Conservation (phyloP, 2,113 vertebrate species). For the Anarhynchus alexandrinus region DNA sequence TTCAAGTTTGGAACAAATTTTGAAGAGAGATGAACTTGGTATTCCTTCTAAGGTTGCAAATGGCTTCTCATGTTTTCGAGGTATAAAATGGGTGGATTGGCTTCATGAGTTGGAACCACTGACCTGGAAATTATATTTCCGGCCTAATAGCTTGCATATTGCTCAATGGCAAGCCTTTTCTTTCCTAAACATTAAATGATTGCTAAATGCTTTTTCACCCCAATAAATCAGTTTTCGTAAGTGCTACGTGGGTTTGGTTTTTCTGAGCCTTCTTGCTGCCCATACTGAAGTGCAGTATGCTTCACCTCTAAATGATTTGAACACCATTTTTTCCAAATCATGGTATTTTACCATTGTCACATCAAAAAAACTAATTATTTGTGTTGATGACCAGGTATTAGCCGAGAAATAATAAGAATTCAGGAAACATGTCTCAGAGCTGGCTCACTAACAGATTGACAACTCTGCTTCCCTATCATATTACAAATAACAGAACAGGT, state of each 20-base stretch:
- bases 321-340: not conserved
- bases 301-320: not conserved
- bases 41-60: not conserved
- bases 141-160: not conserved
- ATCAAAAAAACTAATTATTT: not conserved
- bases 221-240: rapidly evolving
- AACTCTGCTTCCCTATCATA: not conserved
- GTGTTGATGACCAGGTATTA: not conserved
- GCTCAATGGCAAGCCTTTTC: not conserved
- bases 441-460: not conserved
- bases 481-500: not conserved
- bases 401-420: not conserved
- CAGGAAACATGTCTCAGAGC: rapidly evolving
- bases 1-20: not conserved
- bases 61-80: not conserved
- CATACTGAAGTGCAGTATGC: not conserved
- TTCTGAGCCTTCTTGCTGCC: not conserved
- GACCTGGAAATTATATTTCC: not conserved
- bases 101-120: not conserved
- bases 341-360: not conserved
- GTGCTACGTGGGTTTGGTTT: not conserved
- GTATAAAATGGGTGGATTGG: not conserved
- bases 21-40: not conserved
- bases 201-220: not conserved
- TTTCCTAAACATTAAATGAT: not conserved